Evolutionary conservation across 2,797 vertebrate genomes (phyloP).

Genomic region (Muraenolepis orangiensis): DNA sequence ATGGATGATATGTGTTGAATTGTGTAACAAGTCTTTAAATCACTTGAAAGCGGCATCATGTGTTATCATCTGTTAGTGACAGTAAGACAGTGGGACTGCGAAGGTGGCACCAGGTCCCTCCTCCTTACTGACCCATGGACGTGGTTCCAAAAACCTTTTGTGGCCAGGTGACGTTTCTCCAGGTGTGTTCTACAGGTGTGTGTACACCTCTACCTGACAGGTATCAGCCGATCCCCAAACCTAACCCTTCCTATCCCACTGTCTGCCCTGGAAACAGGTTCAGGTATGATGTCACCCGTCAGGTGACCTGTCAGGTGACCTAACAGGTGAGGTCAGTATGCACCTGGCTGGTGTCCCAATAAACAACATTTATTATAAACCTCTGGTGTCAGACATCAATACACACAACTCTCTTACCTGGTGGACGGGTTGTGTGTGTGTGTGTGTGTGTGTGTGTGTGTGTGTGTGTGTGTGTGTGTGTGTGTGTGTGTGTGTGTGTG

Average conservation of each 20-base stretch:
- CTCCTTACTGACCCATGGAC: background rate
- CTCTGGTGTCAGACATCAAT: conserved; percentile 23
- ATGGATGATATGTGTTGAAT: no score
- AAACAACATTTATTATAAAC: background rate
- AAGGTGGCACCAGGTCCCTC: conserved; percentile 46
- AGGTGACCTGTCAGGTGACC: no score
- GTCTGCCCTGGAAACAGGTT: background rate
- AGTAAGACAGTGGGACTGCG: background rate
- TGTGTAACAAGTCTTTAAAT: no score
- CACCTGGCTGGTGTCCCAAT: conserved; percentile 22
- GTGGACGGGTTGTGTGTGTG: background rate
- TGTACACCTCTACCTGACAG: background rate
- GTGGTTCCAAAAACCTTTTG: no score
- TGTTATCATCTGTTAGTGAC: no score
- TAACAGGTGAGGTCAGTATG: conserved; percentile 20
- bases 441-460: background rate
- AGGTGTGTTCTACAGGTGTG: background rate
- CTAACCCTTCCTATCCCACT: background rate
- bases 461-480: background rate
- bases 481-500: no score
- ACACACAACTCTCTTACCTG: background rate
- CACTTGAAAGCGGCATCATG: no score
- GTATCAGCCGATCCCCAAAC: background rate
- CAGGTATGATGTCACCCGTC: no score
- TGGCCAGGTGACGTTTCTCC: background rate